Percentiles rank a stretch among this genome's conserved stretches.
These are phyloP conservation scores for Danio aesculapii DNA, from an alignment of 2,797 vertebrate species.

Conservation along the genomic window DNA sequence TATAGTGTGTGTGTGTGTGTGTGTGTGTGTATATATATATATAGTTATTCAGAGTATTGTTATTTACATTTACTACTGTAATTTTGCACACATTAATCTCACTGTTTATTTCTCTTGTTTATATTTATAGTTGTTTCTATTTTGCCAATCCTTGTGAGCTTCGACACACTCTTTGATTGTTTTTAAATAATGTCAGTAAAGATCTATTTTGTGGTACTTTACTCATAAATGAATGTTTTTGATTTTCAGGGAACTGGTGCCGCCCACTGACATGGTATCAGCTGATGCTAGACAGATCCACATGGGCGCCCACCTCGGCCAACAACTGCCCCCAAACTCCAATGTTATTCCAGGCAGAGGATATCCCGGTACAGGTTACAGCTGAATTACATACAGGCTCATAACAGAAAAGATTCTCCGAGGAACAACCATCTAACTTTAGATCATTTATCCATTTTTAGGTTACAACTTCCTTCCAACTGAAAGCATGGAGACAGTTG, in stretches of 20 bases:
- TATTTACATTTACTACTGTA: no score
- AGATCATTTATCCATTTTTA: constrained; percentile 42
- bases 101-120: no score
- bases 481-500: constrained; percentile 90
- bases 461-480: constrained; percentile 89
- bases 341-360: constrained; percentile 78
- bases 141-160: no score
- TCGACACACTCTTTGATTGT: no score
- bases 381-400: not conserved
- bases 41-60: no score
- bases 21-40: no score
- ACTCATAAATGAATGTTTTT: constrained; percentile 27
- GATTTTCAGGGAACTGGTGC: constrained; percentile 83
- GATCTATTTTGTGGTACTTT: not conserved
- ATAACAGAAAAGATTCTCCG: not conserved
- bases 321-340: constrained; percentile 80
- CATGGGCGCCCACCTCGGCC: constrained; percentile 83
- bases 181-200: not conserved
- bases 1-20: no score
- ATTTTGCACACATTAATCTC: no score
- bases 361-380: constrained; percentile 84
- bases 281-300: constrained; percentile 89
- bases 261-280: constrained; percentile 85
- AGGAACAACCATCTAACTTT: not conserved
- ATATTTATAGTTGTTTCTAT: no score